A percentile compares a stretch with the other conserved stretches of the same genome.
phyloP scores from a whole-genome alignment of 2,888 invertebrate species.

The Odontocolon sp. region DNA sequence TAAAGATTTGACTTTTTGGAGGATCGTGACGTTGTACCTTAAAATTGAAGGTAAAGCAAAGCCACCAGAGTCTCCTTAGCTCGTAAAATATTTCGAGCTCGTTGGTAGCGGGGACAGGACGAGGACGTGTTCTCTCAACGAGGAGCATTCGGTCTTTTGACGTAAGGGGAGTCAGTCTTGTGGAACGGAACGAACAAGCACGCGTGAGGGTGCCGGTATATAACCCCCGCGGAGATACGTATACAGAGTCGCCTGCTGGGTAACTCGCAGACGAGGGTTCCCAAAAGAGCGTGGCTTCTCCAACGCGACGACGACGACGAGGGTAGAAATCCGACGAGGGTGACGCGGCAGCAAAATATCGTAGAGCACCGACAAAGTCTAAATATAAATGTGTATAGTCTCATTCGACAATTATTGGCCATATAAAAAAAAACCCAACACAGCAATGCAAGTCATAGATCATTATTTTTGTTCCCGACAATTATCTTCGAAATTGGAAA shows the following conservation, averaged over 20 bases:
- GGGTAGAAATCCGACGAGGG: conserved; percentile 10
- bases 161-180: conserved; percentile 49
- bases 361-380: conserved; percentile 1
- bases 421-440: no score
- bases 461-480: no score
- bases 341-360: conserved; percentile 12
- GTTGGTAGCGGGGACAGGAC: conserved; percentile 19
- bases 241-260: conserved; percentile 42
- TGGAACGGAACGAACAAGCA: conserved; percentile 55
- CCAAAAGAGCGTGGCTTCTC: conserved; percentile 11
- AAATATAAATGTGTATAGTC: no score
- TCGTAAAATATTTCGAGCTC: conserved; percentile 57
- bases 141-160: conserved; percentile 60
- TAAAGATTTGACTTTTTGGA: no score
- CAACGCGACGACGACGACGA: no score
- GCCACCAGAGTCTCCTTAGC: conserved; percentile 5
- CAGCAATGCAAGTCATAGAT: no score
- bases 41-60: no score
- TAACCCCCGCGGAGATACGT: conserved; percentile 56
- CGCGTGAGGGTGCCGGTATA: conserved; percentile 37
- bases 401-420: no score
- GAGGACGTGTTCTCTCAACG: conserved; percentile 37
- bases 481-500: no score
- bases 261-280: conserved; percentile 37
- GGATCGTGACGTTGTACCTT: no score